Conservation (phyloP, 2,797 vertebrate genomes). For the Dromococcyx pavoninus region DNA sequence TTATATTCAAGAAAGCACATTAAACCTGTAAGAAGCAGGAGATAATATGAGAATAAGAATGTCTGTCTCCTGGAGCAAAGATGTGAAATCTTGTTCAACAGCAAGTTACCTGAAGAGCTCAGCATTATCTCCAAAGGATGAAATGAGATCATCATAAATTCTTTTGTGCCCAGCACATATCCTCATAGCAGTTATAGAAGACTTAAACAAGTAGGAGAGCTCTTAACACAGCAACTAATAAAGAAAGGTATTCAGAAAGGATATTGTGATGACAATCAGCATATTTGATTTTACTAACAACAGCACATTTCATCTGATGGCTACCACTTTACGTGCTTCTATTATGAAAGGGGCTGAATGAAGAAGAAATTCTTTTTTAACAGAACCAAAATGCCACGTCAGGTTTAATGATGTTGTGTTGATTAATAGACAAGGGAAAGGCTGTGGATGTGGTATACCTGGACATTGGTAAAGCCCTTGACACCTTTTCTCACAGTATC, state of each 20-base stretch:
- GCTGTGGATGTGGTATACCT: no score
- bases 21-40: slow-evolving; percentile 13
- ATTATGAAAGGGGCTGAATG: not conserved
- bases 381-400: not conserved
- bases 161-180: not conserved
- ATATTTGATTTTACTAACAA: not conserved
- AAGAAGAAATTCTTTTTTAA: not conserved
- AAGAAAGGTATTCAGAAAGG: not conserved
- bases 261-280: not conserved
- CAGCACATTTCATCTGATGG: not conserved
- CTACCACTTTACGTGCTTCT: not conserved
- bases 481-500: no score
- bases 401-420: not conserved
- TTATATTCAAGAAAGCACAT: slow-evolving; percentile 2
- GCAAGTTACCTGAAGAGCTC: not conserved
- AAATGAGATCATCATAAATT: not conserved
- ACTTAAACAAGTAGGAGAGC: not conserved
- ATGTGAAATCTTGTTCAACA: slow-evolving; percentile 23
- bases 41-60: slow-evolving; percentile 2
- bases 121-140: not conserved
- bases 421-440: not conserved
- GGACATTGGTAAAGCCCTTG: no score
- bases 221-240: not conserved
- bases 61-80: not conserved
- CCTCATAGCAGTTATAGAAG: not conserved